Percentiles rank a stretch among this genome's conserved stretches.
phyloP scores from a whole-genome alignment of 2,888 invertebrate species.

The Glaucopsyche alexis region DNA sequence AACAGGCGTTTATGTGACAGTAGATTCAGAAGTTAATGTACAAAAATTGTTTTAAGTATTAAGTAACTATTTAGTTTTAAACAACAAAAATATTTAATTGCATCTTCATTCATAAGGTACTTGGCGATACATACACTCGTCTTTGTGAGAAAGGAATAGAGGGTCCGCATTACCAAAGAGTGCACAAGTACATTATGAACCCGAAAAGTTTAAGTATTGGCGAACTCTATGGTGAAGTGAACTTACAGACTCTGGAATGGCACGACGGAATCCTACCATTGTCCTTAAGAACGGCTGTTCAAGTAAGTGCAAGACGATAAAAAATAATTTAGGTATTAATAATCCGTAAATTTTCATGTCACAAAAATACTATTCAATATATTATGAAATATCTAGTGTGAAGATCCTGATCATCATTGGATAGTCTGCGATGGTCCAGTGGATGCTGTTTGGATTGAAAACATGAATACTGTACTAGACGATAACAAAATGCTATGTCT shows the following conservation, averaged over 20 bases:
- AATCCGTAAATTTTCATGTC: neutral
- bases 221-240: slow-evolving; percentile 93
- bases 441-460: slow-evolving; percentile 96
- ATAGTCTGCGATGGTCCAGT: slow-evolving; percentile 95
- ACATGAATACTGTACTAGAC: slow-evolving; percentile 94
- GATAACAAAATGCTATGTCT: slow-evolving; percentile 96
- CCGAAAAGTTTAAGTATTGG: slow-evolving; percentile 94
- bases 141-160: slow-evolving; percentile 81
- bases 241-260: slow-evolving; percentile 92
- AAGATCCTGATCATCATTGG: slow-evolving; percentile 90
- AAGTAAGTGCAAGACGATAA: slow-evolving; percentile 47
- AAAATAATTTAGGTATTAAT: neutral
- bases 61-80: too few species aligned
- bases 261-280: slow-evolving; percentile 90
- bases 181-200: slow-evolving; percentile 89
- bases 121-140: slow-evolving; percentile 84
- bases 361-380: neutral
- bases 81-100: too few species aligned
- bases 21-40: too few species aligned
- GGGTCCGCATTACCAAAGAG: slow-evolving; percentile 84
- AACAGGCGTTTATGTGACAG: too few species aligned
- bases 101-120: slow-evolving; percentile 69
- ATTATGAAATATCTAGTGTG: slow-evolving; percentile 50
- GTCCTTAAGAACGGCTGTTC: slow-evolving; percentile 68
- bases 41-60: too few species aligned